These are phyloP conservation scores for Lasioglossum vierecki DNA, from an alignment of 2,888 invertebrate species.

Conservation along the genomic window DNA sequence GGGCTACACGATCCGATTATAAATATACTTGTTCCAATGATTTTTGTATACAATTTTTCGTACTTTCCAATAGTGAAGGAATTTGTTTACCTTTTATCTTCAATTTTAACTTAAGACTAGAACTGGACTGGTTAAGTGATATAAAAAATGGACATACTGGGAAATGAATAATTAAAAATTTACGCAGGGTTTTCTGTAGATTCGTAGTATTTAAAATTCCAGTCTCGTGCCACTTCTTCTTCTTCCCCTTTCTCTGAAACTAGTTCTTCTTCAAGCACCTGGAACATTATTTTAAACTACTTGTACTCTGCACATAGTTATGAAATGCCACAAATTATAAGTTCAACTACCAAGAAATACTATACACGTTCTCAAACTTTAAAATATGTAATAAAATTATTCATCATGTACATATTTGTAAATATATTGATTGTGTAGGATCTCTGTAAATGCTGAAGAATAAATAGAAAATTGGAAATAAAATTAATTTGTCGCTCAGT, in stretches of 20 bases:
- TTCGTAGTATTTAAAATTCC: conserved; percentile 62
- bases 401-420: too few species aligned
- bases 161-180: conserved; percentile 8
- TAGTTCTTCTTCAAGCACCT: conserved; percentile 34
- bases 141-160: background rate
- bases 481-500: background rate
- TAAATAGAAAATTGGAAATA: background rate
- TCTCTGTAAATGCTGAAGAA: background rate
- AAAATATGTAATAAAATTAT: background rate
- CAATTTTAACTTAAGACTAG: background rate
- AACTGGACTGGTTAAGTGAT: background rate
- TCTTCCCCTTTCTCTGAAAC: conserved; percentile 33
- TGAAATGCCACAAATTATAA: background rate
- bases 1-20: background rate
- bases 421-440: background rate
- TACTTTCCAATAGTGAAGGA: background rate
- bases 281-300: conserved; percentile 37
- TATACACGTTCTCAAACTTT: background rate
- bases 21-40: background rate
- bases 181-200: conserved; percentile 8
- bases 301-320: background rate
- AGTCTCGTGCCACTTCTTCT: conserved; percentile 49
- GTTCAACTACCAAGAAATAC: background rate
- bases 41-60: background rate
- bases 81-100: background rate